Base-by-base conservation (phyloP, 2,113 vertebrate genomes). In the Panthera tigris region DNA sequence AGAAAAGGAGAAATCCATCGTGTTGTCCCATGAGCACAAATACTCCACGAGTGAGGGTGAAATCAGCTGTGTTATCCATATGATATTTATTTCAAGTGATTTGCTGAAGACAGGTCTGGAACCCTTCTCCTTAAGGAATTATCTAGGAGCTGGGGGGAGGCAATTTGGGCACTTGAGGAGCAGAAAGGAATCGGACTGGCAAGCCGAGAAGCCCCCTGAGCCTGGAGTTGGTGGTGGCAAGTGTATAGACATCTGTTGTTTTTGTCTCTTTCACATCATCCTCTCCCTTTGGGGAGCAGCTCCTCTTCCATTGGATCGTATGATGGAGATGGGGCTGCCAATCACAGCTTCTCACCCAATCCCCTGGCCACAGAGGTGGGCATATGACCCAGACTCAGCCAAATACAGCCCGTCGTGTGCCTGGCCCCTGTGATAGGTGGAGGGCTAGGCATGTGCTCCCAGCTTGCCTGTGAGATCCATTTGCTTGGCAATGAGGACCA, bases 181-280 rank as follows among this genome's bases (percentile, higher is more conserved):
- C 52, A 81, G 94, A 85, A 83, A 94, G 11, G 6, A 96, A 95
- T 57, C 33, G 31, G 50, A 63, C 66, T 93, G 96, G 82, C 95
- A 87, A 85, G 86, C 29, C 0, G 52, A 78, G 89, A 78, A 48
- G 78, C 73, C 78, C 31, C 95, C 10, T 33, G 96, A 94, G 96
- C 61, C 82, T 52, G 78, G 31, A 63, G 48, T n/a, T 69, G 92
- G 94, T 91, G n/a, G 84, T 74, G 81, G 89, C 82, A 29, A 31
- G 88, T 65, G 65, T 57, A 82, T 5, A 27, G 88, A 91, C 96
- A 96, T 71, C 95, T 97, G 94, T 41, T 88, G 69, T 93, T 90
- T 88, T 68, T 79, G 57, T 88, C 31, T 76, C 3, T 50, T 73
- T 12, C 9, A 29, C 1, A 9, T 23, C 7, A 36, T 52, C 36